A percentile compares a stretch with the other conserved stretches of the same genome.
These are phyloP conservation scores for Clepsis dumicolana DNA, from an alignment of 2,888 invertebrate genomes.

Conservation along the genomic window DNA sequence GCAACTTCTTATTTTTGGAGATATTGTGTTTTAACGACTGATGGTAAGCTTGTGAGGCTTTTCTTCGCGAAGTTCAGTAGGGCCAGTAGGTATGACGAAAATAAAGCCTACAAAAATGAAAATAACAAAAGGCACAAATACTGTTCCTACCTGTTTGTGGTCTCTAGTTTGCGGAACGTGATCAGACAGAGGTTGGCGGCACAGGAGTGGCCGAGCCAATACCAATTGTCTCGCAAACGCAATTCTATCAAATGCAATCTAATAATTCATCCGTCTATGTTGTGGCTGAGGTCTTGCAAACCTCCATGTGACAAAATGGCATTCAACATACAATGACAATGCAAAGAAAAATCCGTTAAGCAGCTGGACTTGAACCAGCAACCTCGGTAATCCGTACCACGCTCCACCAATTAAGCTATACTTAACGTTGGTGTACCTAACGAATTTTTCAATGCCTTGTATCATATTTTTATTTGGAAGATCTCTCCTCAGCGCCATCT, in stretches of 20 bases:
- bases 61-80: slow-evolving; percentile 57
- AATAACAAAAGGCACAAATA: slow-evolving; percentile 65
- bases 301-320: slow-evolving; percentile 19
- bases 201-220: slow-evolving; percentile 69
- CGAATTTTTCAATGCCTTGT: no score
- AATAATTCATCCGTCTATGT: slow-evolving; percentile 53
- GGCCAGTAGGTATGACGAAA: slow-evolving; percentile 56
- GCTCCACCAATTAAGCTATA: no score
- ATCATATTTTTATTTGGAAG: no score
- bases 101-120: slow-evolving; percentile 67
- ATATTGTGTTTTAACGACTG: no score
- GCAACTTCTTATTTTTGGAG: no score
- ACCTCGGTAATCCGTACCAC: no score
- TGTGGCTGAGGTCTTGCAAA: slow-evolving; percentile 40
- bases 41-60: slow-evolving; percentile 66
- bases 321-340: no score
- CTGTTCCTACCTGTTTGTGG: slow-evolving; percentile 78
- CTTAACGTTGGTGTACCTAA: no score
- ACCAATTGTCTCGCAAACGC: slow-evolving; percentile 65
- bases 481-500: no score
- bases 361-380: no score
- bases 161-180: slow-evolving; percentile 82
- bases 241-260: slow-evolving; percentile 48
- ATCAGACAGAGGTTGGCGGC: slow-evolving; percentile 74
- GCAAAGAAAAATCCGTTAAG: no score